Percentiles rank a stretch among this genome's conserved stretches.
Conservation (phyloP, 2,797 vertebrate genomes). For the Sylvia borin region DNA sequence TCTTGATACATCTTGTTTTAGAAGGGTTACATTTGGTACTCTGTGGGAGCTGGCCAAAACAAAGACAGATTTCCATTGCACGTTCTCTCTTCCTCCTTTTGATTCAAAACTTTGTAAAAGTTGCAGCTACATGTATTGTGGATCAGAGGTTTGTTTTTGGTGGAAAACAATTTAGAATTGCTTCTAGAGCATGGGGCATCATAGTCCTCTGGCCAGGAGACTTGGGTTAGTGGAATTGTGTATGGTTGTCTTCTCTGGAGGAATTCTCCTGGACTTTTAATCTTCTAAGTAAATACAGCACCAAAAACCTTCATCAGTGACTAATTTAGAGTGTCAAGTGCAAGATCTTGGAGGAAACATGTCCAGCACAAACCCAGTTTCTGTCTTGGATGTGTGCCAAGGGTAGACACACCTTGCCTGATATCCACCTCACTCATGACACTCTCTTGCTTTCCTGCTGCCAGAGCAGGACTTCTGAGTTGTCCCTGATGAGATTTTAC, state of each 20-base stretch:
- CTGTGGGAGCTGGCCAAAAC: neutral
- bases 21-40: neutral
- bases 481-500: conserved; percentile 52
- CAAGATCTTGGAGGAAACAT: neutral
- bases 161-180: neutral
- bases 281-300: neutral
- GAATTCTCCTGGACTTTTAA: neutral
- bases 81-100: neutral
- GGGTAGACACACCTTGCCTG: neutral
- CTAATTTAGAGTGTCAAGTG: neutral
- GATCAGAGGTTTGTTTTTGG: neutral
- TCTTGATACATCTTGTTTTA: neutral
- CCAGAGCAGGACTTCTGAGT: neutral
- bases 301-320: neutral
- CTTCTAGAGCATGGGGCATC: neutral
- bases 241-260: neutral
- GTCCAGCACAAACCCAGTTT: neutral
- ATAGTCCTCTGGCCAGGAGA: neutral
- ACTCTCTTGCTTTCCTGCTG: neutral
- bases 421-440: neutral
- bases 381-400: neutral
- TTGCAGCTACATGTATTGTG: fast-evolving
- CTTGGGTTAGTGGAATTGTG: neutral
- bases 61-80: neutral
- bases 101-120: neutral